Conservation (phyloP, 1,140 invertebrate genomes). For the Zaprionus camerounensis region DNA sequence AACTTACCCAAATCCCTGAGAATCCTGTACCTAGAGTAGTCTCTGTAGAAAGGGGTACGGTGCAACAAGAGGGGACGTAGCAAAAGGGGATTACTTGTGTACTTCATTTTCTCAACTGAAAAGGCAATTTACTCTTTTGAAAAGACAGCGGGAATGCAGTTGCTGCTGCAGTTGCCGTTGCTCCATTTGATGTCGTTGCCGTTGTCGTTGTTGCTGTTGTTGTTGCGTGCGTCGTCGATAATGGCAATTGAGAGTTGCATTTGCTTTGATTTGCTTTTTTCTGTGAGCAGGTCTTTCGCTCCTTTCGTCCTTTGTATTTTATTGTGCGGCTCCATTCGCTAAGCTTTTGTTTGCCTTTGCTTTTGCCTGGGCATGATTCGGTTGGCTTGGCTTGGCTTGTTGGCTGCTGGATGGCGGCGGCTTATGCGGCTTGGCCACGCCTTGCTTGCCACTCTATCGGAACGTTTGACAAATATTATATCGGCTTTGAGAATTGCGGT, state of each 20-base stretch:
- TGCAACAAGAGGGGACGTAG: not conserved
- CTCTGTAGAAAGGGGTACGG: not conserved
- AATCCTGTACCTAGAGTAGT: not conserved
- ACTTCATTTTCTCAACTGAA: constrained; percentile 39
- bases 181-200: constrained; percentile 20
- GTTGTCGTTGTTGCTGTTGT: constrained; percentile 25
- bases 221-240: constrained; percentile 58
- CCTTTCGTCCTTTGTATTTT: constrained; percentile 13
- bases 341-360: constrained; percentile 73
- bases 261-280: constrained; percentile 73
- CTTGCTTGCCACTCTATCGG: constrained; percentile 35
- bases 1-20: not conserved
- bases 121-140: constrained; percentile 59
- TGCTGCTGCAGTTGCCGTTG: constrained; percentile 3
- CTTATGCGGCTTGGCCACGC: constrained; percentile 55
- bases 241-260: constrained; percentile 78
- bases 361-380: constrained; percentile 54
- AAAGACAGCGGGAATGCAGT: constrained; percentile 33
- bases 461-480: constrained; percentile 77
- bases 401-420: constrained; percentile 46
- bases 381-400: constrained; percentile 50
- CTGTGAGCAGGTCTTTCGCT: constrained; percentile 7
- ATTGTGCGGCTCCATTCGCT: constrained; percentile 51
- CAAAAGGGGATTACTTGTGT: constrained; percentile 3
- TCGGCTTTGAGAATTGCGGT: constrained; percentile 75